Percentiles rank a stretch among this genome's conserved stretches.
These are phyloP conservation scores for Propsilocerus akamusi DNA, from an alignment of 1,140 invertebrate genomes.

Conservation along the genomic window DNA sequence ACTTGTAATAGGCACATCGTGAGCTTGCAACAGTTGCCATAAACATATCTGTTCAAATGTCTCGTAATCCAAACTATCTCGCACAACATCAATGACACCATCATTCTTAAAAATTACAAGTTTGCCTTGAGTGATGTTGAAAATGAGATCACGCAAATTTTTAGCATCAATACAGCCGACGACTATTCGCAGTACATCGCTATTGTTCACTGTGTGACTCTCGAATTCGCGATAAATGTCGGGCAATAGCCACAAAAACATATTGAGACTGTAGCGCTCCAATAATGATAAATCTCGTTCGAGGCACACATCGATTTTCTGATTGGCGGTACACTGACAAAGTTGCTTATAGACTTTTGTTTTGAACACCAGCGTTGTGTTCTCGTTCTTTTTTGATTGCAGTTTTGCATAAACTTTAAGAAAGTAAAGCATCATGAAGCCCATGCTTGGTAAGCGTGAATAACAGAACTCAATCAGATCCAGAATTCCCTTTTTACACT, in stretches of 20 bases:
- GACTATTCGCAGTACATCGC: constrained; percentile 67
- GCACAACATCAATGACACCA: constrained; percentile 47
- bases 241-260: constrained; percentile 79
- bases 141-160: constrained; percentile 78
- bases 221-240: constrained; percentile 84
- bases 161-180: constrained; percentile 73
- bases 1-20: constrained; percentile 78
- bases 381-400: constrained; percentile 21
- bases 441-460: constrained; percentile 42
- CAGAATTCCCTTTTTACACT: constrained; percentile 54
- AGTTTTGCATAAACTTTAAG: constrained; percentile 51
- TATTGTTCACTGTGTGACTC: constrained; percentile 66
- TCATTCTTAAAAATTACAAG: constrained; percentile 63
- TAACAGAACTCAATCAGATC: constrained; percentile 50
- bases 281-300: constrained; percentile 66
- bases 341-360: constrained; percentile 69
- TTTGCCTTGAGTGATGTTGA: constrained; percentile 76
- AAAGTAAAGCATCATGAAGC: constrained; percentile 75
- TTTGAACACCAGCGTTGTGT: constrained; percentile 54
- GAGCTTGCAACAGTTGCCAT: constrained; percentile 86
- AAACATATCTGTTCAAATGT: constrained; percentile 92
- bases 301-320: constrained; percentile 59
- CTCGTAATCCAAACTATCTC: constrained; percentile 81
- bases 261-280: constrained; percentile 68
- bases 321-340: constrained; percentile 50